Evolutionary conservation across 2,888 invertebrate species (phyloP).

Genomic region (Saturnia japonica): DNA sequence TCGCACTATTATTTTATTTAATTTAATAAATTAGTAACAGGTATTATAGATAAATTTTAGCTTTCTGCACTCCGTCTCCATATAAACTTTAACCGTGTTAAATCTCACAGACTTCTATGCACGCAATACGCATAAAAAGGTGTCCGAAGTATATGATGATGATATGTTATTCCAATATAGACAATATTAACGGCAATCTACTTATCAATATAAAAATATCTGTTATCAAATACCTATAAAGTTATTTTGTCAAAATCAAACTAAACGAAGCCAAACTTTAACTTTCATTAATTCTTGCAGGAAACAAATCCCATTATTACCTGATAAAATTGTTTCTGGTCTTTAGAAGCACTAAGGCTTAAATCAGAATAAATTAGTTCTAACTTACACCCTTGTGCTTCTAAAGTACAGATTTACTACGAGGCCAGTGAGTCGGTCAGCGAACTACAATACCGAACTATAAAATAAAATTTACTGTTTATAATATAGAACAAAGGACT

Average conservation of each 20-base stretch:
- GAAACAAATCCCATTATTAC: background rate
- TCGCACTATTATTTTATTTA: too few relatives aligned
- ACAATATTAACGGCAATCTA: background rate
- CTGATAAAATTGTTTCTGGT: background rate
- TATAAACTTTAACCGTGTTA: too few relatives aligned
- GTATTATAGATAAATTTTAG: too few relatives aligned
- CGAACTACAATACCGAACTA: background rate
- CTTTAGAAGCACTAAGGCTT: background rate
- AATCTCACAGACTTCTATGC: too few relatives aligned
- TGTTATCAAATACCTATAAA: background rate
- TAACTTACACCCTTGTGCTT: background rate
- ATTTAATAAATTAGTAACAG: too few relatives aligned
- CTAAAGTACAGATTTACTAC: background rate
- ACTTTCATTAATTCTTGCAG: background rate
- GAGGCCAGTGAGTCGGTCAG: background rate
- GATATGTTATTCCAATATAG: too few relatives aligned
- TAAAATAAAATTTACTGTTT: conserved; percentile 21
- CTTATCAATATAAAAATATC: too few relatives aligned
- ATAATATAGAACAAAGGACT: conserved; percentile 38
- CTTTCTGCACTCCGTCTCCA: too few relatives aligned
- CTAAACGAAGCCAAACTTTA: background rate
- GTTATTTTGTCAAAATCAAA: background rate
- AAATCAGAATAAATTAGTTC: background rate
- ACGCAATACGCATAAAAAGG: too few relatives aligned
- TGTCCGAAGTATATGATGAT: too few relatives aligned